Conservation (phyloP, 2,797 vertebrate species). For the Aythya fuligula region DNA sequence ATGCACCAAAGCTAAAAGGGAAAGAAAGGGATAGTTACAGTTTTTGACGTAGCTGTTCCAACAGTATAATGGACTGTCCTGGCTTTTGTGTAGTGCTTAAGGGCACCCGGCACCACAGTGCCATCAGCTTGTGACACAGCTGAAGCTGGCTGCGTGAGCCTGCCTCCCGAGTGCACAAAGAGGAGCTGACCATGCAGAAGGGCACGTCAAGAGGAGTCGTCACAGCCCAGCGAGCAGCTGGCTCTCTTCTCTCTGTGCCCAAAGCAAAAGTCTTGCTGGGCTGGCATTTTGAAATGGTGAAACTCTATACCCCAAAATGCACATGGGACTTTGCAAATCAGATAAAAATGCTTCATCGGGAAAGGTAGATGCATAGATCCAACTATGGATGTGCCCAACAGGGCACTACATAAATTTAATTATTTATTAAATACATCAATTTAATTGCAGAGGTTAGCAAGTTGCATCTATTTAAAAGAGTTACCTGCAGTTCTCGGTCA, state of each 20-base stretch:
- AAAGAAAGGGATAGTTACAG: neutral
- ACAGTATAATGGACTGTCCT: neutral
- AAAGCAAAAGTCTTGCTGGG: neutral
- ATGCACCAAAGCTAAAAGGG: neutral
- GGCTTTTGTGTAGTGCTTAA: neutral
- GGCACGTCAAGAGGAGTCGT: neutral
- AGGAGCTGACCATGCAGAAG: fast-evolving
- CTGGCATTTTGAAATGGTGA: neutral
- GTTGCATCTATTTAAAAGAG: neutral
- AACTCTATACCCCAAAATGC: neutral
- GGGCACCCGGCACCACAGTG: too few species aligned
- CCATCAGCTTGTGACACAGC: neutral
- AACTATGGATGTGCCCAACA: too few species aligned
- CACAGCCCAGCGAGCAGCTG: neutral
- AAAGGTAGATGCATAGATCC: neutral
- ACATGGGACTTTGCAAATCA: neutral
- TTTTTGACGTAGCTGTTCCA: neutral
- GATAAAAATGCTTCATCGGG: neutral
- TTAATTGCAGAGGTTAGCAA: neutral
- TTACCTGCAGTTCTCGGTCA: neutral
- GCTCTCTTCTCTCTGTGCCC: neutral
- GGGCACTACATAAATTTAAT: neutral
- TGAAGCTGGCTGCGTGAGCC: neutral
- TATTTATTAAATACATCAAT: neutral
- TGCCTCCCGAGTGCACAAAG: neutral